These are phyloP conservation scores for Saturnia pavonia DNA, from an alignment of 2,888 invertebrate species.

Conservation along the genomic window DNA sequence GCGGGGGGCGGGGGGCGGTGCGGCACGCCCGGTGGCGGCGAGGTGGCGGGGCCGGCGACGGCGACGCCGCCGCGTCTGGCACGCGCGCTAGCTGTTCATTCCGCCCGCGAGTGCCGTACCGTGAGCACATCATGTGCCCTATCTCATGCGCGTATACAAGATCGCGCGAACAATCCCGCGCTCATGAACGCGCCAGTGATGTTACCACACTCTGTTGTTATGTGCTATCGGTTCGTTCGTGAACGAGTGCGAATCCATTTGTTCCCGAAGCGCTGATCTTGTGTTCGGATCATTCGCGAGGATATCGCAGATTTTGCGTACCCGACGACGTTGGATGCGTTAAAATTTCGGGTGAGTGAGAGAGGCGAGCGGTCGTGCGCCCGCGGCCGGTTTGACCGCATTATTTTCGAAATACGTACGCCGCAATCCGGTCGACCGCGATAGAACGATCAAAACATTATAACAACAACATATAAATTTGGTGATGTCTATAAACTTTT, in stretches of 20 bases:
- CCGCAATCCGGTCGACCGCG: constrained; percentile 76
- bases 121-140: constrained; percentile 61
- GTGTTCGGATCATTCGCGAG: constrained; percentile 45
- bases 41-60: constrained; percentile 39
- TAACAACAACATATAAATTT: constrained; percentile 70
- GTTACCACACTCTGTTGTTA: constrained; percentile 71
- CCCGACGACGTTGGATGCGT: constrained; percentile 77
- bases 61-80: constrained; percentile 68
- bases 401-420: constrained; percentile 81
- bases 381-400: constrained; percentile 80
- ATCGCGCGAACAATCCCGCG: constrained; percentile 60
- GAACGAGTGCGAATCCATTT: constrained; percentile 70
- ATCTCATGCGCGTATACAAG: constrained; percentile 41
- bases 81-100: constrained; percentile 44
- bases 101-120: constrained; percentile 61
- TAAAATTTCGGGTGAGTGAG: constrained; percentile 81
- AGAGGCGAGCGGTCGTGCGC: constrained; percentile 69
- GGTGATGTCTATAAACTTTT: constrained; percentile 47
- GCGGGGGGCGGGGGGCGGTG: constrained; percentile 37
- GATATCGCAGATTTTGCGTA: constrained; percentile 68
- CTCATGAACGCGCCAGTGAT: constrained; percentile 68
- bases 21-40: constrained; percentile 28
- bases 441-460: constrained; percentile 78
- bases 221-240: constrained; percentile 69
- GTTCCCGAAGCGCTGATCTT: constrained; percentile 72